Base-by-base conservation (phyloP, 2,888 invertebrate species). In the Caenorhabditis sp. region DNA sequence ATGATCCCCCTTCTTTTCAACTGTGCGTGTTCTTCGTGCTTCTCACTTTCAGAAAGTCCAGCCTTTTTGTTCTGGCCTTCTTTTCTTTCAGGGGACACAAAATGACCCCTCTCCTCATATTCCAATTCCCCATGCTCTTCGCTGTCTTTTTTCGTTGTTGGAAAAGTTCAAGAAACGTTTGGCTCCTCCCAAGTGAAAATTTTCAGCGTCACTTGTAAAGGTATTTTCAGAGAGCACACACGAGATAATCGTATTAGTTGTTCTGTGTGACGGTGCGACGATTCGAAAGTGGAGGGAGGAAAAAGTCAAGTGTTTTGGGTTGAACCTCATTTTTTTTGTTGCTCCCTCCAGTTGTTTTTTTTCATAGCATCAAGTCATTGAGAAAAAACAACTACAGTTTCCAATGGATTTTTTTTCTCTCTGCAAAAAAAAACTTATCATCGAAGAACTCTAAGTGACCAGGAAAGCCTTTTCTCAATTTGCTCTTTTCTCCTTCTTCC, bases 221-320 rank as follows among this genome's bases (percentile, higher is more conserved):
- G 8, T 8, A 63, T 14, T 47, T 63, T 63, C 63, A 63, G 63
- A 63, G 47, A 35, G 31, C 31, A 35, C 38, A 38, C 31, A n/a
- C 51, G 7, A 28, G 51, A 49, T 64, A 51, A 66, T 66, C 66
- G 66, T 66, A 66, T 66, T 66, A 66, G 19, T 64, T 64, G 10
- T 26, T 38, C 16, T 26, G 44, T 26, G 44, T n/a, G 66, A 31
- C 19, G 49, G 16, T 12, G 16, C 16, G 12, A 38, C 6, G n/a
- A 56, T 14, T 7, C 44, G 5, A 49, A 47, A 72, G 24, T 44
- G 58, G 47, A 41, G 10, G 10, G 7, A 19, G 35, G 5, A 64
- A 51, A 44, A 63, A 61, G 69, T 59, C 59, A 68, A 76, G 77
- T 69, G 77, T 69, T 70, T 61, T 69, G 49, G 44, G 68, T 66